Evolutionary conservation across 2,888 invertebrate genomes (phyloP).

Genomic region (Lampropteryx suffumata): DNA sequence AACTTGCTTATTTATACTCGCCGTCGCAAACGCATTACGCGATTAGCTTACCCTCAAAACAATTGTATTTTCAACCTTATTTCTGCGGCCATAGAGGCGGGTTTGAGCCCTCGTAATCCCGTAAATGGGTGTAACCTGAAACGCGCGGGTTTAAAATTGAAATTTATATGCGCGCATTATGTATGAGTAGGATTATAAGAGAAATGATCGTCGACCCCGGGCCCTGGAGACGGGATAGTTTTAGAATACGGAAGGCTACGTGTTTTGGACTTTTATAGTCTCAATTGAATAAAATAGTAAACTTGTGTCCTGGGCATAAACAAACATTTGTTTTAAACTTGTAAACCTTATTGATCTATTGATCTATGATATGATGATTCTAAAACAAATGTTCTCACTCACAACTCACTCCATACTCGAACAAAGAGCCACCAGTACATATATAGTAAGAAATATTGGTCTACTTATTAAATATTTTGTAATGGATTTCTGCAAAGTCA

Average conservation of each 20-base stretch:
- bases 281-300: too few species aligned
- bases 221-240: constrained; percentile 45
- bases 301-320: too few species aligned
- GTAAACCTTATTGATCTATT: too few species aligned
- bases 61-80: constrained; percentile 25
- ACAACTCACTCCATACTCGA: too few species aligned
- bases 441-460: too few species aligned
- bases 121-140: constrained; percentile 78
- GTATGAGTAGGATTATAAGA: constrained; percentile 68
- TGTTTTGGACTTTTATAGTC: background rate
- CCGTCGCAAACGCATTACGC: constrained; percentile 62
- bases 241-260: constrained; percentile 19
- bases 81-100: constrained; percentile 1
- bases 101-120: constrained; percentile 58
- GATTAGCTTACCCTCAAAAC: constrained; percentile 48
- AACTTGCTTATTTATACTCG: constrained; percentile 59
- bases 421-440: too few species aligned
- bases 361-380: too few species aligned
- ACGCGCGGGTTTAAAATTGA: constrained; percentile 78
- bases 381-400: too few species aligned
- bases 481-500: too few species aligned
- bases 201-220: constrained; percentile 41
- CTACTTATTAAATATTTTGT: too few species aligned
- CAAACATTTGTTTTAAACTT: too few species aligned
- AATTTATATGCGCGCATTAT: constrained; percentile 81